Evolutionary conservation across 2,113 vertebrate genomes (phyloP).

Genomic region (Phocoena phocoena): DNA sequence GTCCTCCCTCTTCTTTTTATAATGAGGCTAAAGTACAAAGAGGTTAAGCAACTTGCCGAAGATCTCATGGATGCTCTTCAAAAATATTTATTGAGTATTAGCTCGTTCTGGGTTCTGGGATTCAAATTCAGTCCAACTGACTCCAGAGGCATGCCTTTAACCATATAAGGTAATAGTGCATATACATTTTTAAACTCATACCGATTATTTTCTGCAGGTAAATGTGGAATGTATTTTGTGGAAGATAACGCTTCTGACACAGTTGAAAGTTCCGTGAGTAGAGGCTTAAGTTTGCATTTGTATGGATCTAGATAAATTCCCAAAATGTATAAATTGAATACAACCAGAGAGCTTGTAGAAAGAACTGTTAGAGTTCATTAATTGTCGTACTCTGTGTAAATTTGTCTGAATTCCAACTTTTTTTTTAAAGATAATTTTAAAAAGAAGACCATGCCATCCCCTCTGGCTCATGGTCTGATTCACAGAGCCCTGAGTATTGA

Average conservation of each 20-base stretch:
- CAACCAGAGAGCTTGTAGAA: neutral
- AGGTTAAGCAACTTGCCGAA: neutral
- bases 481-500: neutral
- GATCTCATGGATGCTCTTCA: neutral
- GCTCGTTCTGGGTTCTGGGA: neutral
- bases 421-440: neutral
- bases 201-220: conserved; percentile 87
- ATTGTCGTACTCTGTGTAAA: neutral
- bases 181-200: conserved; percentile 13
- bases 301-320: neutral
- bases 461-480: neutral
- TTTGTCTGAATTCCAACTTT: neutral
- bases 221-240: conserved; percentile 99
- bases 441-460: neutral
- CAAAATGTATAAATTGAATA: neutral
- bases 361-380: neutral
- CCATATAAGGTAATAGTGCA: neutral
- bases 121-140: neutral
- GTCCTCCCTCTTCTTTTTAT: neutral
- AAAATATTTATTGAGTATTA: neutral
- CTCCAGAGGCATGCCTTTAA: neutral
- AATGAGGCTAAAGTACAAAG: neutral
- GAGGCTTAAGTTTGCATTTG: neutral
- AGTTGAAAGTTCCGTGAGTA: conserved; percentile 90
- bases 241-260: conserved; percentile 96